phyloP scores from a whole-genome alignment of 1,140 invertebrate genomes.

The Gonioctena quinquepunctata region DNA sequence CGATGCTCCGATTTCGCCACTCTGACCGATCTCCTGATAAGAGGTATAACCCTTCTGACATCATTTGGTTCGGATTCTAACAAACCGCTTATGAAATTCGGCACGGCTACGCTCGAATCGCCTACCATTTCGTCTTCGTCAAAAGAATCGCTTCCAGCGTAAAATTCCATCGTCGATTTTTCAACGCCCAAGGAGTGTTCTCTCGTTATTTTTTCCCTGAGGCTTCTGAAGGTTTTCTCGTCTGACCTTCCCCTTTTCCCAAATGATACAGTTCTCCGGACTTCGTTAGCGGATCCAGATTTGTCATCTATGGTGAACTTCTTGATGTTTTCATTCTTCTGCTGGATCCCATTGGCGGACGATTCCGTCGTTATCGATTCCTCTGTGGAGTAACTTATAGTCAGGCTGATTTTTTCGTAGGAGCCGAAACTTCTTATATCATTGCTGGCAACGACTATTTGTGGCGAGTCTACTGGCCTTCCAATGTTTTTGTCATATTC shows the following conservation, averaged over 20 bases:
- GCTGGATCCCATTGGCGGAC: neutral
- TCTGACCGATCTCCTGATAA: neutral
- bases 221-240: neutral
- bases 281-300: neutral
- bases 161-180: neutral
- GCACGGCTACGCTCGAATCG: neutral
- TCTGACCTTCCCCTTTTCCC: neutral
- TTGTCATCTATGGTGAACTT: neutral
- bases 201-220: neutral
- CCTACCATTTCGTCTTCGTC: neutral
- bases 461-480: neutral
- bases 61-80: neutral
- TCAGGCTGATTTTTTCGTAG: slow-evolving; percentile 6
- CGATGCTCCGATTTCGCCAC: neutral
- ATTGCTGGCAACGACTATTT: neutral
- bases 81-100: neutral
- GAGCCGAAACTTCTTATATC: neutral
- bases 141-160: neutral
- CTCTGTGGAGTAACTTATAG: neutral
- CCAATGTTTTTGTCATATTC: neutral
- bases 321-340: neutral
- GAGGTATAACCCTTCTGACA: neutral
- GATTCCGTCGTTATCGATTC: neutral
- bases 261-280: no score
- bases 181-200: neutral